Conservation (phyloP, 2,888 invertebrate species). For the Esperia sulphurella region DNA sequence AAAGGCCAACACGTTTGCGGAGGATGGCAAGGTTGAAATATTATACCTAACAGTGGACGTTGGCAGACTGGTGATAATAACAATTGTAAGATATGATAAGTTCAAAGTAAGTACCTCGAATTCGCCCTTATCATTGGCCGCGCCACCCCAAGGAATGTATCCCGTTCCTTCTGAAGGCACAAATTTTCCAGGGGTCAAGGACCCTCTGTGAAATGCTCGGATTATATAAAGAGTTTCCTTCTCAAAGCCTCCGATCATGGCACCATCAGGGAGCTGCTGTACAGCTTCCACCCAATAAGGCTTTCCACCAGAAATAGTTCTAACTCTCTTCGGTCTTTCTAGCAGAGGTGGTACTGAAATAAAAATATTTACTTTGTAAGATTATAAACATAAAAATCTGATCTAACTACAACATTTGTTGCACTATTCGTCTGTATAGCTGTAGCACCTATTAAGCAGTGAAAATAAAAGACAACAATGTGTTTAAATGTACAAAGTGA, state of each 20-base stretch:
- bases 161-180: constrained; percentile 82
- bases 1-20: too few species aligned
- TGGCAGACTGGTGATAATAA: neutral
- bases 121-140: constrained; percentile 82
- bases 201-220: constrained; percentile 83
- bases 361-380: neutral
- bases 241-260: constrained; percentile 83
- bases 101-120: constrained; percentile 78
- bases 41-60: too few species aligned
- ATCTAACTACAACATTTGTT: too few species aligned
- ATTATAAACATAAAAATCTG: too few species aligned
- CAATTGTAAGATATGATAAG: neutral
- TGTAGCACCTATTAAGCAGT: too few species aligned
- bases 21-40: too few species aligned
- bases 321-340: neutral
- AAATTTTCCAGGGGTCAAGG: constrained; percentile 88
- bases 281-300: constrained; percentile 81
- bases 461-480: too few species aligned
- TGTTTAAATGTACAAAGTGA: too few species aligned
- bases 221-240: constrained; percentile 81
- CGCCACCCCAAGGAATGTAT: constrained; percentile 87
- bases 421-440: too few species aligned
- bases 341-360: constrained; percentile 7
- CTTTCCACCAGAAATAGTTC: constrained; percentile 34
- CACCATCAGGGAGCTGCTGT: constrained; percentile 82